phyloP scores from a whole-genome alignment of 2,888 invertebrate species.

The Bombylius discolor region DNA sequence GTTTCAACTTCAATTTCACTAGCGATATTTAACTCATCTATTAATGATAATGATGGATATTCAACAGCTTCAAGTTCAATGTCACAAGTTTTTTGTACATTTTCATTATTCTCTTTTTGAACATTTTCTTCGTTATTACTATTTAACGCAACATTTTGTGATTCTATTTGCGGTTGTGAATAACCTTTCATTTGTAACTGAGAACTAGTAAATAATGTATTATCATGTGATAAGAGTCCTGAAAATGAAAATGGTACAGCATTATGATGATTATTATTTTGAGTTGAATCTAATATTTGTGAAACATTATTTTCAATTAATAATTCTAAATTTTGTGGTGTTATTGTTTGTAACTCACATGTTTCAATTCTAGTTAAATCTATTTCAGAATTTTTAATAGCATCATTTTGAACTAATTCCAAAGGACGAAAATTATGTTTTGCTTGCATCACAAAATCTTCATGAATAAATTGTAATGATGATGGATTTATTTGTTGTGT shows the following conservation, averaged over 20 bases:
- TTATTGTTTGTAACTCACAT: background rate
- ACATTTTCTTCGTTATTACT: no score
- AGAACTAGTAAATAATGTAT: background rate
- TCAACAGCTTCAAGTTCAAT: no score
- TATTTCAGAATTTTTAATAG: background rate
- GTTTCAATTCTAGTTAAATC: background rate
- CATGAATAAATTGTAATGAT: background rate
- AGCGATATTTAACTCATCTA: no score
- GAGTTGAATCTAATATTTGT: background rate
- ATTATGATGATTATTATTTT: background rate
- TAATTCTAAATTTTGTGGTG: background rate
- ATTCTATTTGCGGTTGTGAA: no score
- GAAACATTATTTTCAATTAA: background rate
- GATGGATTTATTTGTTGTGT: no score
- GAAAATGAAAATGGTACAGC: no score
- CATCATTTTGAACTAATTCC: background rate
- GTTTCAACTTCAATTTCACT: no score
- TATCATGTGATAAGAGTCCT: background rate
- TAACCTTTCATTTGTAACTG: no score
- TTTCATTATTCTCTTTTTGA: no score
- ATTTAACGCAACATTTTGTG: no score
- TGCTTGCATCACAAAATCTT: background rate
- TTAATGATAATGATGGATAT: no score
- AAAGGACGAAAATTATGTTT: background rate
- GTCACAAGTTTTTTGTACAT: no score